These are phyloP conservation scores for Prosopocoilus inquinatus DNA, from an alignment of 2,888 invertebrate species.

Conservation along the genomic window DNA sequence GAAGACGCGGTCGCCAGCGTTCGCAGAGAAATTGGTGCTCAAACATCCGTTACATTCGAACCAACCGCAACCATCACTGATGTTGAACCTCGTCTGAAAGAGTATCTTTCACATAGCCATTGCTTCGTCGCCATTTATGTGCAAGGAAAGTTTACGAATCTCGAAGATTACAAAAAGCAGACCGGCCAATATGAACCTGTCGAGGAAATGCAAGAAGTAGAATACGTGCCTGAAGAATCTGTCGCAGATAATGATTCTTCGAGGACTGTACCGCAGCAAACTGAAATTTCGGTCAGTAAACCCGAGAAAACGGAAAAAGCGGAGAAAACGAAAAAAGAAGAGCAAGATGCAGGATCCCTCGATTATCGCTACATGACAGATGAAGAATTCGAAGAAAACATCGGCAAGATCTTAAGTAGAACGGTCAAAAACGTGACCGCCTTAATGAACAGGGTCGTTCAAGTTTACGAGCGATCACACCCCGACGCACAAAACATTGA, in stretches of 20 bases:
- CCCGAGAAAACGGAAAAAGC: too few relatives aligned
- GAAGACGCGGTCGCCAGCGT: conserved; percentile 32
- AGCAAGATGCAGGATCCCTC: too few relatives aligned
- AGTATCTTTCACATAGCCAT: conserved; percentile 18
- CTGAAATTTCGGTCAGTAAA: too few relatives aligned
- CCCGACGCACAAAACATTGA: neutral
- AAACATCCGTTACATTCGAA: conserved; percentile 31
- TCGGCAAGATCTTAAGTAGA: conserved; percentile 15
- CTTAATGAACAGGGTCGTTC: conserved; percentile 15
- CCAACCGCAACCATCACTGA: conserved; percentile 27
- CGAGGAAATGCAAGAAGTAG: neutral
- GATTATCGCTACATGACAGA: conserved; percentile 4
- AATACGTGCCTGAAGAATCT: neutral
- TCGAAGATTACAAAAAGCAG: conserved; percentile 9
- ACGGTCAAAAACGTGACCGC: conserved; percentile 17
- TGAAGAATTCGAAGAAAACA: conserved; percentile 18
- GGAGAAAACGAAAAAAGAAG: too few relatives aligned
- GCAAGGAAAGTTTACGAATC: conserved; percentile 1
- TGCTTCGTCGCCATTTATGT: conserved; percentile 11
- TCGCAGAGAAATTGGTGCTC: conserved; percentile 24
- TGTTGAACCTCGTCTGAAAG: conserved; percentile 22
- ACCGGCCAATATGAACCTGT: conserved; percentile 2
- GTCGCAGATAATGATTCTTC: neutral
- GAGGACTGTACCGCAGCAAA: too few relatives aligned
- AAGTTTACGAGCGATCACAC: conserved; percentile 12